These are phyloP conservation scores for Drosophila bifasciata DNA, from an alignment of 1,140 invertebrate species.

Conservation along the genomic window DNA sequence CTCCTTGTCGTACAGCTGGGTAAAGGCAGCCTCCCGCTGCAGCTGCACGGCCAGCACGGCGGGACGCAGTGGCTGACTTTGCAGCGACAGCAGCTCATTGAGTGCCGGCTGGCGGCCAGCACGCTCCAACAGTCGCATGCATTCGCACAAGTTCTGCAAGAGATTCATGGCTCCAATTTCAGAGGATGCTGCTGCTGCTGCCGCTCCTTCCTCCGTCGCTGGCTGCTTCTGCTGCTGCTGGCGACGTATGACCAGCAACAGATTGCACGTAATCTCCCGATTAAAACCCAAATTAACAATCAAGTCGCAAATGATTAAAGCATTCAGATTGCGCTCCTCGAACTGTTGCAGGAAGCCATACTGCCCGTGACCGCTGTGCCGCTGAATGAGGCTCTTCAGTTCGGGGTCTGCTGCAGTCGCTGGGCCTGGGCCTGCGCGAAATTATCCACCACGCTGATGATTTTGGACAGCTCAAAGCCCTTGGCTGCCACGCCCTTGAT, in stretches of 20 bases:
- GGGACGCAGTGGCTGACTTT: slow-evolving; percentile 63
- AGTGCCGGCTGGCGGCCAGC: slow-evolving; percentile 38
- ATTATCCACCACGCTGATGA: slow-evolving; percentile 80
- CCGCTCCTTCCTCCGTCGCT: slow-evolving; percentile 4
- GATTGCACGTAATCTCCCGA: slow-evolving; percentile 74
- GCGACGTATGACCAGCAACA: slow-evolving; percentile 68
- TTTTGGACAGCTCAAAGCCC: slow-evolving; percentile 68
- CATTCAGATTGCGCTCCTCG: slow-evolving; percentile 70
- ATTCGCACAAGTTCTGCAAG: slow-evolving; percentile 72
- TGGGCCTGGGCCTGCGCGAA: slow-evolving; percentile 80
- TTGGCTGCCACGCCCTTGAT: slow-evolving; percentile 71
- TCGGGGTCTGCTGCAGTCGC: slow-evolving; percentile 62
- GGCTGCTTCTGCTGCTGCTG: slow-evolving; percentile 63
- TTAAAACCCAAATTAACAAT: slow-evolving; percentile 75
- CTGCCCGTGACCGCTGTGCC: slow-evolving; percentile 55
- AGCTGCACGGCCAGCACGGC: slow-evolving; percentile 56
- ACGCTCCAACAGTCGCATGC: slow-evolving; percentile 63
- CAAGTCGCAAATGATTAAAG: slow-evolving; percentile 70
- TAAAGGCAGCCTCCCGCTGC: slow-evolving; percentile 60
- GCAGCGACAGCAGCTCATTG: slow-evolving; percentile 51
- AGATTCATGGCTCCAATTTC: slow-evolving; percentile 69
- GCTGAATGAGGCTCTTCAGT: slow-evolving; percentile 49
- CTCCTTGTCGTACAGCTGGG: slow-evolving; percentile 39
- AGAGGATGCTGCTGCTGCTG: not conserved
- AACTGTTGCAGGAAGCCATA: slow-evolving; percentile 70